These are phyloP conservation scores for Zeuzera pyrina DNA, from an alignment of 2,888 invertebrate genomes.

Conservation along the genomic window DNA sequence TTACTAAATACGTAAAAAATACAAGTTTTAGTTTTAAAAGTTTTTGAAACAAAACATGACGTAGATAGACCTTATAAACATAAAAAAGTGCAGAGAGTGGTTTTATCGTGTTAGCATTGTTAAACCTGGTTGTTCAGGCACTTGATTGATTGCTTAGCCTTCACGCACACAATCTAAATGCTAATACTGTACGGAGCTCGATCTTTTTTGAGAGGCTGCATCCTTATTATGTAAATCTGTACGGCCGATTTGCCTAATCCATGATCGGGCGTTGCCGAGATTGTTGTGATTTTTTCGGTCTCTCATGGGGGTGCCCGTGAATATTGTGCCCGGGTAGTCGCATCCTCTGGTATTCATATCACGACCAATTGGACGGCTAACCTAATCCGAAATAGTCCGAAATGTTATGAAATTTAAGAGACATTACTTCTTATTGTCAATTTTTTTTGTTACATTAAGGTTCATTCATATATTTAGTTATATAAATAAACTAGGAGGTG, in stretches of 20 bases:
- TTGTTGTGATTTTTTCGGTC: constrained; percentile 25
- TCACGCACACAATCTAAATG: constrained; percentile 54
- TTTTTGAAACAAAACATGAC: too few species aligned
- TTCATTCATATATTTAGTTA: too few species aligned
- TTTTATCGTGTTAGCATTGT: too few species aligned
- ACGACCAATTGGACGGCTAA: constrained; percentile 12
- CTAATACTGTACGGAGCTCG: constrained; percentile 30
- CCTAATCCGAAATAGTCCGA: too few species aligned
- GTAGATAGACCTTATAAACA: too few species aligned
- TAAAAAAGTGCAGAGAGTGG: too few species aligned
- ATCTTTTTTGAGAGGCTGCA: constrained; percentile 34
- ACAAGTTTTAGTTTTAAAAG: too few species aligned
- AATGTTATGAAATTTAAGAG: too few species aligned
- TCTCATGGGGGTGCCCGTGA: constrained; percentile 14
- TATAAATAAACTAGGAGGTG: too few species aligned
- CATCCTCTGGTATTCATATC: constrained; percentile 9
- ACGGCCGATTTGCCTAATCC: constrained; percentile 45
- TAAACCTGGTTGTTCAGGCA: constrained; percentile 11
- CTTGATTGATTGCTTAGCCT: constrained; percentile 45
- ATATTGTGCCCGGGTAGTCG: constrained; percentile 11
- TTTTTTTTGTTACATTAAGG: too few species aligned
- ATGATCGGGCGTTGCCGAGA: constrained; percentile 33
- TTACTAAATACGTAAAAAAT: too few species aligned
- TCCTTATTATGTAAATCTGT: constrained; percentile 53
- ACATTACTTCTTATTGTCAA: too few species aligned